Conservation (phyloP, 2,113 vertebrate species). For the Dendrocopos noguchii region DNA sequence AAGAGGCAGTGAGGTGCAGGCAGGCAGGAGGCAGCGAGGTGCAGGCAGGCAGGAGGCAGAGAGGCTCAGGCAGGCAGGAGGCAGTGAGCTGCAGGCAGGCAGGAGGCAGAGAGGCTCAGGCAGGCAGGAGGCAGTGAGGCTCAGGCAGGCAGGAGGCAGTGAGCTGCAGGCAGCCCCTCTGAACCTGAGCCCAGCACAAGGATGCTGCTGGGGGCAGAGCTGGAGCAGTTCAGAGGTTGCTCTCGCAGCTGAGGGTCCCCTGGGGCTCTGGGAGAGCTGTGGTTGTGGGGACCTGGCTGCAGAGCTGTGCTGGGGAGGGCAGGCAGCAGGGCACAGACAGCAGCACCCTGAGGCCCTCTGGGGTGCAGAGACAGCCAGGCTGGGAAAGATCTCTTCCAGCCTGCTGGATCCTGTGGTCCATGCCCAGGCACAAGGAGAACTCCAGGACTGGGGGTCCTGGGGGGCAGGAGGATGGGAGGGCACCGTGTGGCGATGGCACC, state of each 20-base stretch:
- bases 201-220: not conserved
- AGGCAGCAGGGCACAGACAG: not conserved
- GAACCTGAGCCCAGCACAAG: rapidly evolving
- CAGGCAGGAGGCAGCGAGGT: no score
- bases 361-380: no score
- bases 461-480: not conserved
- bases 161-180: not conserved
- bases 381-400: no score
- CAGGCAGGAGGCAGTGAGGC: no score
- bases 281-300: no score
- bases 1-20: no score
- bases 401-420: no score
- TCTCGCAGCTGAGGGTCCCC: rapidly evolving
- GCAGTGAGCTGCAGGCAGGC: no score
- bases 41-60: no score
- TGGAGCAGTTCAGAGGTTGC: not conserved
- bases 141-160: no score
- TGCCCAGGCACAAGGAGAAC: not conserved
- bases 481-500: not conserved
- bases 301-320: not conserved
- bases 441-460: rapidly evolving
- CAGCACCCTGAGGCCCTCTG: rapidly evolving
- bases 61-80: no score
- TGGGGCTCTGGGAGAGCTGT: not conserved
- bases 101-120: no score